Base-by-base conservation (phyloP, 1,140 invertebrate genomes). In the Lepidostoma basale region DNA sequence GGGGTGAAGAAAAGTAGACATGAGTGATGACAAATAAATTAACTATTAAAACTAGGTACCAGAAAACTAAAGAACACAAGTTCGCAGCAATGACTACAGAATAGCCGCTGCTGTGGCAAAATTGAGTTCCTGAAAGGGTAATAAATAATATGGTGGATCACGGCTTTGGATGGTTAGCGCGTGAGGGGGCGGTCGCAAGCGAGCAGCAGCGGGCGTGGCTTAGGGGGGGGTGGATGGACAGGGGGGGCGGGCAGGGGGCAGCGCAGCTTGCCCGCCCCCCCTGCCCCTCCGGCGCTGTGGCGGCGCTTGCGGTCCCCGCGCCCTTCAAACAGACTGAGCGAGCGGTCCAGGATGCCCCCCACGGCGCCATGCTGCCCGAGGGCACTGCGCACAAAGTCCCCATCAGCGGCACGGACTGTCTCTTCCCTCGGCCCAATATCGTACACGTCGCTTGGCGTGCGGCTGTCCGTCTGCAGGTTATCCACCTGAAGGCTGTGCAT, bases 101-200 rank as follows among this genome's bases (percentile, higher is more conserved):
- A 30, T 56, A 33, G 16, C 20, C 26, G 30, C 44, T 56, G 33
- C 23, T 33, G 18, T 12, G n/a, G 52, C 26, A 39, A 56, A 56
- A 56, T 26, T 33, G 30, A 56, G 52, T 39, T 56, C 18, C 20
- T 39, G 18, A 20, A 56, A 56, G 18, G 26, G 30, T 56, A 22
- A 20, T 33, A 58, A 30, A 22, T 49, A 23, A 23, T 49, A 23
- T 49, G n/a, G n/a, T 56, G 52, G 10, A 36, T 20, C 16, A 33
- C 28, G 28, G 26, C 52, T 14, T 16, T 45, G 12, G 8, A 10
- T 36, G 12, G 54, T 76, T 76, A 83, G 74, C 81, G 81, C 28
- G 81, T 83, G 59, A 83, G 79, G 69, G 81, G 80, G 42, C 81
- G 79, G 75, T 83, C 78, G 40, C 60, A 40, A 22, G 67, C 44